Evolutionary conservation across 2,113 vertebrate species (phyloP).

Genomic region (Pitta sordida): DNA sequence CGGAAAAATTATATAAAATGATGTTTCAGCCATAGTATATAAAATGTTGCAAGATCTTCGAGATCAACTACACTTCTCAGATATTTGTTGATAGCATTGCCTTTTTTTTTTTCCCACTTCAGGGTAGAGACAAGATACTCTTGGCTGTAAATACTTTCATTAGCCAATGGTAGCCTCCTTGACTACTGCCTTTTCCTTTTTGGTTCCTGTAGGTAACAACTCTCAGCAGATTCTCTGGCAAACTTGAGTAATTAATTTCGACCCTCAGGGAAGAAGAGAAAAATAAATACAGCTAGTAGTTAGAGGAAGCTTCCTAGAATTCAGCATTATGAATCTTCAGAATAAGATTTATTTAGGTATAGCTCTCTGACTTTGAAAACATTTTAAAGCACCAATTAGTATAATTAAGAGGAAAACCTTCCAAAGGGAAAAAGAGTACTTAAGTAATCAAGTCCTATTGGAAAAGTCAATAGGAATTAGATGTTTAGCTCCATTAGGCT

Average conservation of each 20-base stretch:
- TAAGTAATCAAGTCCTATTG: neutral
- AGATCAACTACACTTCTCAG: neutral
- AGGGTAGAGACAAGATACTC: neutral
- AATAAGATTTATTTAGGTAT: neutral
- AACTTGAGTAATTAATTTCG: constrained; percentile 1
- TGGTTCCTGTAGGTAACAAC: neutral
- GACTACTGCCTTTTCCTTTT: neutral
- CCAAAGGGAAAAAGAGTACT: neutral
- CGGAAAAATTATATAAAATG: neutral
- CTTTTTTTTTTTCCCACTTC: neutral
- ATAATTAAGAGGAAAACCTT: constrained; percentile 6
- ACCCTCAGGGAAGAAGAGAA: neutral
- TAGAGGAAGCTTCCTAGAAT: neutral
- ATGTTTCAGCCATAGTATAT: neutral
- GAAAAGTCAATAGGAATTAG: neutral
- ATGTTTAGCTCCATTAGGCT: neutral
- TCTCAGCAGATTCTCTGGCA: neutral
- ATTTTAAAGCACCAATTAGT: neutral
- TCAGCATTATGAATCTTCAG: neutral
- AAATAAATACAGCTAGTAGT: neutral
- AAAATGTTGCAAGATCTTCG: neutral
- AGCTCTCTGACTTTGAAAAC: neutral
- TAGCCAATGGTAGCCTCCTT: neutral
- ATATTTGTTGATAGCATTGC: neutral
- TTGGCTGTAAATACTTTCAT: neutral